Conservation (phyloP, 2,888 invertebrate genomes). For the Eristalis pertinax region DNA sequence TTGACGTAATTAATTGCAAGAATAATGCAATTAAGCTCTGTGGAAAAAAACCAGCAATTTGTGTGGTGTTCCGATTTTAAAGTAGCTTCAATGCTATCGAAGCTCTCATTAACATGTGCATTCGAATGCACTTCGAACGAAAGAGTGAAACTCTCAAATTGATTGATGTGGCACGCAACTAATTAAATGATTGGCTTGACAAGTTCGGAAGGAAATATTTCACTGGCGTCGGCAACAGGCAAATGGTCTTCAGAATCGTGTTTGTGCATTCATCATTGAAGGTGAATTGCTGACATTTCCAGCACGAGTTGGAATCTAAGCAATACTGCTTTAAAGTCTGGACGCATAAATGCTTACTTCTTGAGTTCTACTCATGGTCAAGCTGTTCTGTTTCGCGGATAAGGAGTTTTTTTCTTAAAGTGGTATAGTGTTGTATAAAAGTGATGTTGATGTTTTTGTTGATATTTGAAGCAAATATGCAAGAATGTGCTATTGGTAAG, state of each 20-base stretch:
- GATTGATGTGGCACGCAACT: neutral
- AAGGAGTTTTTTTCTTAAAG: too few relatives aligned
- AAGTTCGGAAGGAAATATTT: neutral
- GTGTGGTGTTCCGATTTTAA: neutral
- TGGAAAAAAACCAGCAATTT: neutral
- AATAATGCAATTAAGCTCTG: conserved; percentile 9
- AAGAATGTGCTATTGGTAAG: too few relatives aligned
- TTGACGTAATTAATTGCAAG: conserved; percentile 33
- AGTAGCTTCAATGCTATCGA: neutral
- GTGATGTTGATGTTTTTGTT: too few relatives aligned
- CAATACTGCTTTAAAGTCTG: too few relatives aligned
- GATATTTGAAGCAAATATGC: too few relatives aligned
- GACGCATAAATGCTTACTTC: too few relatives aligned
- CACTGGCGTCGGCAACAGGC: neutral
- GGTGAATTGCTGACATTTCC: too few relatives aligned
- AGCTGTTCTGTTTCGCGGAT: too few relatives aligned
- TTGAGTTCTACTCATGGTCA: too few relatives aligned
- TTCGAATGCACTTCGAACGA: neutral
- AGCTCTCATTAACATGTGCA: neutral
- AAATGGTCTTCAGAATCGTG: neutral
- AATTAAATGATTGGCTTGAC: neutral
- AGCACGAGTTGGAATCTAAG: too few relatives aligned
- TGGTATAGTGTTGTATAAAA: too few relatives aligned
- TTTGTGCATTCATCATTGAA: too few relatives aligned
- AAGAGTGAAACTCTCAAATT: neutral